Conservation (phyloP, 2,113 vertebrate species). For the Perognathus longimembris region DNA sequence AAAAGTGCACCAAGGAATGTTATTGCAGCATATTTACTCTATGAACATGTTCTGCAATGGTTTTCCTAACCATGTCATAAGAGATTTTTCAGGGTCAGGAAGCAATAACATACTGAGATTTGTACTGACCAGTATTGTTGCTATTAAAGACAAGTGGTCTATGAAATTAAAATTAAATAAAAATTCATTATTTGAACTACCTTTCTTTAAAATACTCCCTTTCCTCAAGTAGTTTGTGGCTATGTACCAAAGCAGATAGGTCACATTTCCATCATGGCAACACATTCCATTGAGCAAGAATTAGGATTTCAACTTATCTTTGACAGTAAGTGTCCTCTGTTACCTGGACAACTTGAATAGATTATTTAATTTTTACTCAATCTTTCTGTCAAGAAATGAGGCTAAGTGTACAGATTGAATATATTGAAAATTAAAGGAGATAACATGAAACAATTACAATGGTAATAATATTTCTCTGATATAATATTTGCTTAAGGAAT, state of each 20-base stretch:
- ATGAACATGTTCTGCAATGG: neutral
- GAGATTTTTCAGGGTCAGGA: neutral
- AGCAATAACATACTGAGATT: neutral
- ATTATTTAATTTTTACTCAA: neutral
- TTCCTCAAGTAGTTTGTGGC: neutral
- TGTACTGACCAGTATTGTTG: neutral
- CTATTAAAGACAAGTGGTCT: neutral
- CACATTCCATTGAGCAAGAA: neutral
- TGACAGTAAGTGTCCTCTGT: neutral
- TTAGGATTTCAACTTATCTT: neutral
- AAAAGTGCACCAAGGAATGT: neutral
- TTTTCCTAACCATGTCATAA: neutral
- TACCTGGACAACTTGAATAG: neutral
- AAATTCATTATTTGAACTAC: neutral
- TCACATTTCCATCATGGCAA: neutral
- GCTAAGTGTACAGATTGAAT: too few relatives aligned
- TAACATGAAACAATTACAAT: neutral
- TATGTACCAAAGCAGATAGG: neutral
- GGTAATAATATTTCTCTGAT: neutral
- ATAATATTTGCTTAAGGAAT: neutral
- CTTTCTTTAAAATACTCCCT: neutral
- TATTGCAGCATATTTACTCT: neutral
- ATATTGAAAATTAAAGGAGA: conserved; percentile 8
- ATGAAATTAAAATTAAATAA: conserved; percentile 5
- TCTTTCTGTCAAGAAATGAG: too few relatives aligned